Conservation (phyloP, 92 coral and sea anemone genomes). For the Phenganax stokvisi region DNA sequence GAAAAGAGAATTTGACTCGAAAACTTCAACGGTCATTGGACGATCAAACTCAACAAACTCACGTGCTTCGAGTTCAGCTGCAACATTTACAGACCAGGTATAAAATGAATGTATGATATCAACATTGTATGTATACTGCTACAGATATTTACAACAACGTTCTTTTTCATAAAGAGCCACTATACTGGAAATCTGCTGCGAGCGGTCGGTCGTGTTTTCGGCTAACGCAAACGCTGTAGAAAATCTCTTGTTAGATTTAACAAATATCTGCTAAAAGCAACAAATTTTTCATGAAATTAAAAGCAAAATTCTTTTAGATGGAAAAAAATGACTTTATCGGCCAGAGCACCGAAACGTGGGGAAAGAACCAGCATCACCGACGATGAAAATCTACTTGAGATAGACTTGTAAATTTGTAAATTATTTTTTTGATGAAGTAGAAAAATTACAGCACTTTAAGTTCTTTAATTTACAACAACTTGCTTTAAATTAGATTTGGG, state of each 20-base stretch:
- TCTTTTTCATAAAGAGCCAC: no score
- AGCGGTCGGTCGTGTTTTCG: no score
- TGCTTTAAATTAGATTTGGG: no score
- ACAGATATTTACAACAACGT: neutral
- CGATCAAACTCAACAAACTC: constrained; percentile 87
- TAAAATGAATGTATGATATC: neutral
- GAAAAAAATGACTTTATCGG: constrained; percentile 30
- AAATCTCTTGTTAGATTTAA: no score
- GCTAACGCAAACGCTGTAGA: no score
- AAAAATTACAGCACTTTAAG: no score
- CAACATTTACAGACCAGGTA: constrained; percentile 92
- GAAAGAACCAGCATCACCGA: neutral
- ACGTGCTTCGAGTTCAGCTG: constrained; percentile 80
- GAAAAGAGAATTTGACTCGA: constrained; percentile 61
- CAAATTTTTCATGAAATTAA: neutral
- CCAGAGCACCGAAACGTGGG: constrained; percentile 26
- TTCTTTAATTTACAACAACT: no score
- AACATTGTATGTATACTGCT: neutral
- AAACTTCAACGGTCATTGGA: constrained; percentile 79
- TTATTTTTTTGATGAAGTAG: no score
- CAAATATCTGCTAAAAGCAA: no score
- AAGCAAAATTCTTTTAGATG: constrained; percentile 13
- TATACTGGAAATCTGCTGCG: no score
- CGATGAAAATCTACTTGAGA: constrained; percentile 23
- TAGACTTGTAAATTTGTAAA: constrained; percentile 2